A percentile compares a stretch with the other conserved stretches of the same genome.
These are phyloP conservation scores for Sceloporus undulatus DNA, from an alignment of 2,113 vertebrate genomes.

Conservation along the genomic window DNA sequence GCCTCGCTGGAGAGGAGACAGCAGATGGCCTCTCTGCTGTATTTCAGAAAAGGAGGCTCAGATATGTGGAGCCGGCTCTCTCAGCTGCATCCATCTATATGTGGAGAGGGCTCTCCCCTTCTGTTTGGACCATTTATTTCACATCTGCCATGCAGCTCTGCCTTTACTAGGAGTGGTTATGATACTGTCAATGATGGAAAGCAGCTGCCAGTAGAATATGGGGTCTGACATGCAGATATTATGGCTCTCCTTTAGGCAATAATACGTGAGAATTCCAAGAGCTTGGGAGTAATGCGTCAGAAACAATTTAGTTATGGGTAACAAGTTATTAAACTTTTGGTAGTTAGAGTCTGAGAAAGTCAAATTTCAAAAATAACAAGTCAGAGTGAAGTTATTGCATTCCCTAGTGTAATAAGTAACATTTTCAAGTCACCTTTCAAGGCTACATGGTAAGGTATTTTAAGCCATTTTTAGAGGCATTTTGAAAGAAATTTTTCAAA, in stretches of 20 bases:
- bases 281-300: no score
- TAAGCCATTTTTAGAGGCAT: no score
- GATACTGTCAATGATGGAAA: conserved; percentile 7
- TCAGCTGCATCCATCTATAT: conserved; percentile 3
- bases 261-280: background rate
- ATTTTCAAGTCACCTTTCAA: no score
- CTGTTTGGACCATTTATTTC: conserved; percentile 45
- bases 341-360: no score
- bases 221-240: background rate
- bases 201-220: conserved; percentile 49
- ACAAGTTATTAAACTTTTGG: no score
- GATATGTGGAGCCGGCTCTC: background rate
- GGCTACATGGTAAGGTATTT: no score
- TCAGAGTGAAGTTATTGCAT: no score
- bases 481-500: no score
- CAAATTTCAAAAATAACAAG: no score
- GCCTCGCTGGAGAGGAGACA: accelerated
- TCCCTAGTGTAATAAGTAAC: no score
- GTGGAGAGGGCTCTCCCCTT: conserved; percentile 14
- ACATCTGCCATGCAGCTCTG: conserved; percentile 42
- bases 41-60: background rate
- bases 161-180: conserved; percentile 9
- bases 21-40: background rate
- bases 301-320: no score
- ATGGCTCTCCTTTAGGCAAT: background rate